A percentile compares a stretch with the other conserved stretches of the same genome.
phyloP scores from a whole-genome alignment of 1,140 invertebrate species.

The Chironomus tepperi region DNA sequence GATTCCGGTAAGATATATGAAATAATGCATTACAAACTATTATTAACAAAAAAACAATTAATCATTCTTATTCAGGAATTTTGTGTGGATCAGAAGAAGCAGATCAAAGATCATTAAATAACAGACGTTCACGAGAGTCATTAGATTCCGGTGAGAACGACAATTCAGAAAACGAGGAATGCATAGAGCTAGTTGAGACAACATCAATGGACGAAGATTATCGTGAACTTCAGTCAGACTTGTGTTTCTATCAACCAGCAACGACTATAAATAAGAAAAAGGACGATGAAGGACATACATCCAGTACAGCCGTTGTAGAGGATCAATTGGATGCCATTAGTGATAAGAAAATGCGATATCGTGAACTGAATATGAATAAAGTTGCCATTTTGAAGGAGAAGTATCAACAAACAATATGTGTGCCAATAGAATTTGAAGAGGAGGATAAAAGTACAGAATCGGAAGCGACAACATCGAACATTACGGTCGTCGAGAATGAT shows the following conservation, averaged over 20 bases:
- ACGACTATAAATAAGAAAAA: slow-evolving; percentile 25
- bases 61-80: slow-evolving; percentile 44
- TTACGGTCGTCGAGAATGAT: background rate
- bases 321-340: slow-evolving; percentile 26
- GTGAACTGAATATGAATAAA: slow-evolving; percentile 39
- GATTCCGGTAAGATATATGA: slow-evolving; percentile 52
- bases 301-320: background rate
- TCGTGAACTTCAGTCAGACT: slow-evolving; percentile 34
- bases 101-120: slow-evolving; percentile 40
- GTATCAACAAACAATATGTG: slow-evolving; percentile 21
- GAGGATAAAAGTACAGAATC: background rate
- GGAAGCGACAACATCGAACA: background rate
- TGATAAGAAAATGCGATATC: slow-evolving; percentile 31
- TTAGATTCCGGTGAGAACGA: slow-evolving; percentile 58
- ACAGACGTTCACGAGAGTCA: slow-evolving; percentile 53
- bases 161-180: slow-evolving; percentile 45
- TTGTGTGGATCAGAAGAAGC: slow-evolving; percentile 60
- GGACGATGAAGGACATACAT: background rate
- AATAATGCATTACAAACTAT: background rate
- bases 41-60: background rate
- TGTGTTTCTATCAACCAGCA: slow-evolving; percentile 32
- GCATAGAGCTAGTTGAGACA: slow-evolving; percentile 39
- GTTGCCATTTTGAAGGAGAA: slow-evolving; percentile 34
- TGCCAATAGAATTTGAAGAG: slow-evolving; percentile 26
- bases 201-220: slow-evolving; percentile 40